Conservation (phyloP, 2,113 vertebrate genomes). For the Etheostoma cragini region DNA sequence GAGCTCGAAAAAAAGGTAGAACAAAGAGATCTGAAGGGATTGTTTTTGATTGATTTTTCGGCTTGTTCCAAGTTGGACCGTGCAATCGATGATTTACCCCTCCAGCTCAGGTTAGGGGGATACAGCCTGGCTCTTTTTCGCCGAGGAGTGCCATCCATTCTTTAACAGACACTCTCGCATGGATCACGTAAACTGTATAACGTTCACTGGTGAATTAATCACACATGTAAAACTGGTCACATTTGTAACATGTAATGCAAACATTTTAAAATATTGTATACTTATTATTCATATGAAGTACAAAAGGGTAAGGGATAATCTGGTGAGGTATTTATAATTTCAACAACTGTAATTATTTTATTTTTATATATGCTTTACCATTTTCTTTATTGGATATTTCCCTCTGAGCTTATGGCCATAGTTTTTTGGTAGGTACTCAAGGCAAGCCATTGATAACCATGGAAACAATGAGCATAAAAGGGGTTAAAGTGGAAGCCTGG, state of each 20-base stretch:
- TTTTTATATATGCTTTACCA: too few relatives aligned
- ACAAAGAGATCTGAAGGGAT: conserved; percentile 45
- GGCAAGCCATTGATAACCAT: too few relatives aligned
- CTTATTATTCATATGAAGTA: neutral
- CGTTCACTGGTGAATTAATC: neutral
- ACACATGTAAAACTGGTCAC: neutral
- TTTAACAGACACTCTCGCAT: neutral
- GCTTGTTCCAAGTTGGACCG: conserved; percentile 48
- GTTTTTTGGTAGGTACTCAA: too few relatives aligned
- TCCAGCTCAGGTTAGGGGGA: conserved; percentile 16
- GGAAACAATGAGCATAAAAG: neutral
- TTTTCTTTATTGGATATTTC: too few relatives aligned
- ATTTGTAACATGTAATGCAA: neutral
- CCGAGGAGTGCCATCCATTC: neutral
- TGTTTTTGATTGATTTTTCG: conserved; percentile 60
- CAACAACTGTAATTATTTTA: too few relatives aligned
- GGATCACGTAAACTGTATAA: neutral
- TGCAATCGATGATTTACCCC: conserved; percentile 54
- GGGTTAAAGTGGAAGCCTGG: neutral
- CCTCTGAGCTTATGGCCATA: too few relatives aligned
- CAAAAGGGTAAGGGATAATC: too few relatives aligned
- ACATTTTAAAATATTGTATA: too few relatives aligned
- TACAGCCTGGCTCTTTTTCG: neutral
- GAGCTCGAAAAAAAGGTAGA: conserved; percentile 33
- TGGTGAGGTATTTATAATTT: too few relatives aligned